phyloP scores from a whole-genome alignment of 2,113 vertebrate genomes.

The Calcarius ornatus region DNA sequence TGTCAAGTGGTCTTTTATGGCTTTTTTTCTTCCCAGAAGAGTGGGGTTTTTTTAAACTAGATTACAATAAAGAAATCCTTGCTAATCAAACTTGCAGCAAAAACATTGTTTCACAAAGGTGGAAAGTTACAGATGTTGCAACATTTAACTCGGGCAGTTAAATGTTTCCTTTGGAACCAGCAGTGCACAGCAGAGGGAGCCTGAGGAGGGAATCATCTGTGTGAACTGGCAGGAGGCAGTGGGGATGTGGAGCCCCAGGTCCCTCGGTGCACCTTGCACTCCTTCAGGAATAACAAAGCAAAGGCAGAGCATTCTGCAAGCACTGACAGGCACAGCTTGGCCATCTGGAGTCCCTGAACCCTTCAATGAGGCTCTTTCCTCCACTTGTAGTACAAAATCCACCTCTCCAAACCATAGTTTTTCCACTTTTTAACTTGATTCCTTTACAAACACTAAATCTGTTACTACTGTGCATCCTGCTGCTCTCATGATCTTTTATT shows the following conservation, averaged over 20 bases:
- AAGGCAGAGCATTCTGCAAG: neutral
- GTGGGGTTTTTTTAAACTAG: rapidly evolving
- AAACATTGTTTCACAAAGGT: neutral
- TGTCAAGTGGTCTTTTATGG: neutral
- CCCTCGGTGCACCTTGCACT: too few relatives aligned
- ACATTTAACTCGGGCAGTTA: neutral
- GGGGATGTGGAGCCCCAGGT: neutral
- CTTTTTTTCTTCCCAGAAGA: neutral
- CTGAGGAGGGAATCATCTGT: neutral
- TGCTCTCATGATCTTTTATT: neutral
- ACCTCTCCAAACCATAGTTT: neutral
- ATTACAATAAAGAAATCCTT: neutral
- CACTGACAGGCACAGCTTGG: neutral
- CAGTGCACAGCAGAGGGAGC: neutral
- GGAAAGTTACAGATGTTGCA: neutral
- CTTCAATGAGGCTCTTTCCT: neutral
- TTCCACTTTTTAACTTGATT: neutral
- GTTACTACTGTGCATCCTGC: neutral
- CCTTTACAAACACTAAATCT: neutral
- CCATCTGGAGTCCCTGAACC: neutral
- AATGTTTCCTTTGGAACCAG: neutral
- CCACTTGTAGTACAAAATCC: neutral
- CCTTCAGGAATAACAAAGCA: neutral
- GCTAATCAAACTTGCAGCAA: neutral
- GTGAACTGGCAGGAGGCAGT: neutral